phyloP scores from a whole-genome alignment of 2,888 invertebrate species.

The Drosophila sordidula region DNA sequence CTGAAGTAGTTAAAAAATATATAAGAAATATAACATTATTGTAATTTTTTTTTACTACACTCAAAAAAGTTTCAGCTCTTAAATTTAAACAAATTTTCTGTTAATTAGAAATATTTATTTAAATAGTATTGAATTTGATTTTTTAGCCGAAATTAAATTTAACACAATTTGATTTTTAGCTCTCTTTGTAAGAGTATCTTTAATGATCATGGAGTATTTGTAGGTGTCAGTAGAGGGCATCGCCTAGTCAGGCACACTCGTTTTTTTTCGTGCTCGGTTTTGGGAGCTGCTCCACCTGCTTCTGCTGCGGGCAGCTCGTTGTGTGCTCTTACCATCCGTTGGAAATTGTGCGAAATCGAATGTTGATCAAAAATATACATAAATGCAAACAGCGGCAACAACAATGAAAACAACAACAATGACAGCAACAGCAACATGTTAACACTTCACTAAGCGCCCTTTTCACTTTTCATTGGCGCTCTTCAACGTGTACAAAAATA shows the following conservation, averaged over 20 bases:
- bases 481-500: slow-evolving; percentile 5
- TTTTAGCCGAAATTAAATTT: too few species aligned
- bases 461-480: slow-evolving; percentile 51
- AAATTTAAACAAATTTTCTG: too few species aligned
- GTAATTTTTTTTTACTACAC: too few species aligned
- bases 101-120: too few species aligned
- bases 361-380: background rate
- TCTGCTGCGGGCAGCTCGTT: background rate
- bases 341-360: slow-evolving; percentile 29
- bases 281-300: background rate
- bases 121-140: too few species aligned
- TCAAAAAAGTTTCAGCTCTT: too few species aligned
- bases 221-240: background rate
- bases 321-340: slow-evolving; percentile 19
- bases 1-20: too few species aligned
- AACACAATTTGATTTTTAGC: too few species aligned
- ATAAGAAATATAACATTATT: too few species aligned
- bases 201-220: background rate
- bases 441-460: slow-evolving; percentile 45
- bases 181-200: too few species aligned
- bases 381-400: slow-evolving; percentile 1
- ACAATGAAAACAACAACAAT: background rate
- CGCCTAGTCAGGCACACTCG: too few species aligned
- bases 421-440: background rate
- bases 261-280: background rate